Base-by-base conservation (phyloP, 1,140 invertebrate genomes). In the Drosophila pallidifrons region DNA sequence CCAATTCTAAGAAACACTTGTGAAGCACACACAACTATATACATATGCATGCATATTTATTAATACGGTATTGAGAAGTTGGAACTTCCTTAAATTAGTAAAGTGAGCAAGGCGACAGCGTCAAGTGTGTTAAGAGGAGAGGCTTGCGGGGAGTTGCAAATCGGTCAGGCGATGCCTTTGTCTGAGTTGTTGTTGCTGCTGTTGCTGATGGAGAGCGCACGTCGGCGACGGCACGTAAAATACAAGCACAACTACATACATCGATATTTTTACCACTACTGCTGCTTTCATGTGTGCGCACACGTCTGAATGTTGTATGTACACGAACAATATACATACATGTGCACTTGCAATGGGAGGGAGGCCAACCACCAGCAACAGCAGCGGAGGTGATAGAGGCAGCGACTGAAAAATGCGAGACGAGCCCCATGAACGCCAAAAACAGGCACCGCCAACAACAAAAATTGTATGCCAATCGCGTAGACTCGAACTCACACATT, bases 401-500 rank as follows among this genome's bases (percentile, higher is more conserved):
- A 63, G 6, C 16, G 47, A 41, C 47, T 28, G 61, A 59, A 57
- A 47, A 59, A 47, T 72, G 72, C 65, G 66, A 75, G 82, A 82
- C 79, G 82, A 82, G 82, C 82, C 82, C 82, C 82, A 87, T 78
- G 75, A 81, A 81, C 74, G 49, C 70, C 65, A 72, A 69, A 72
- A 77, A 41, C 60, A 64, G 73, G 46, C 30, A 68, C 67, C 38
- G 67, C 60, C 63, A 66, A 25, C 45, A 68, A 55, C 41, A 47
- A 58, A 63, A 69, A 54, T 74, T 60, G 8, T 45, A 73, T 78
- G 13, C 15, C 20, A 45, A 66, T 15, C 60, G 51, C 3, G 51
- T 54, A 57, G 7, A 54, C 16, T 38, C 11, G 8, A 46, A 35
- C 30, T 30, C 46, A 58, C 30, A 57, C 15, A 51, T 35, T 15